These are phyloP conservation scores for Alethe diademata DNA, from an alignment of 2,113 vertebrate species.

Conservation along the genomic window DNA sequence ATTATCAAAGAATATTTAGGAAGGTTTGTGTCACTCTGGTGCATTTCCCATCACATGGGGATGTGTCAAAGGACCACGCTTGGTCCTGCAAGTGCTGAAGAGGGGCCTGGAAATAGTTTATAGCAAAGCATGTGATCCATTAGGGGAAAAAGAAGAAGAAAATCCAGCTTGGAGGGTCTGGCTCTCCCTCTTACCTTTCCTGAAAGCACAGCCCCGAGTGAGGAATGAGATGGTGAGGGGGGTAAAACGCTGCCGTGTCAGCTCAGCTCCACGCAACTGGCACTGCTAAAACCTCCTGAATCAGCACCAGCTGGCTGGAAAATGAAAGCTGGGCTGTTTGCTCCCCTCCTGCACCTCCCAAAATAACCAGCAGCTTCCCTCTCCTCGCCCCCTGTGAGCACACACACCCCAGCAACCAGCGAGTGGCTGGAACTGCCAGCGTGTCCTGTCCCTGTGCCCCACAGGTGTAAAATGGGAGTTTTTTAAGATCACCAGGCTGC, in stretches of 20 bases:
- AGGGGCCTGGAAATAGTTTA: constrained; percentile 17
- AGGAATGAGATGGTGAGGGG: background rate
- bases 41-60: constrained; percentile 5
- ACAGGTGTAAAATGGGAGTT: fast-evolving
- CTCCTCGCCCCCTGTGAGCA: fast-evolving
- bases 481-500: background rate
- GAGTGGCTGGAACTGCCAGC: fast-evolving
- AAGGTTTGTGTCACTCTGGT: background rate
- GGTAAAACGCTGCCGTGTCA: background rate
- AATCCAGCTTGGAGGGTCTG: background rate
- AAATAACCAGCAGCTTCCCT: background rate
- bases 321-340: constrained; percentile 2
- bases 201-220: background rate
- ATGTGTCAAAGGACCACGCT: background rate
- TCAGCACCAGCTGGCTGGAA: constrained; percentile 52
- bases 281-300: background rate
- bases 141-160: background rate
- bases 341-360: background rate
- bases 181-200: background rate
- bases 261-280: background rate
- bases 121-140: background rate
- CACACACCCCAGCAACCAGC: background rate
- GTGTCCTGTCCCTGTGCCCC: background rate
- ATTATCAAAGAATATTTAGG: background rate
- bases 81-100: background rate